Evolutionary conservation across 1,140 invertebrate species (phyloP), one percentile per base, ranked within the genome.

Genomic region (Delia radicum): DNA sequence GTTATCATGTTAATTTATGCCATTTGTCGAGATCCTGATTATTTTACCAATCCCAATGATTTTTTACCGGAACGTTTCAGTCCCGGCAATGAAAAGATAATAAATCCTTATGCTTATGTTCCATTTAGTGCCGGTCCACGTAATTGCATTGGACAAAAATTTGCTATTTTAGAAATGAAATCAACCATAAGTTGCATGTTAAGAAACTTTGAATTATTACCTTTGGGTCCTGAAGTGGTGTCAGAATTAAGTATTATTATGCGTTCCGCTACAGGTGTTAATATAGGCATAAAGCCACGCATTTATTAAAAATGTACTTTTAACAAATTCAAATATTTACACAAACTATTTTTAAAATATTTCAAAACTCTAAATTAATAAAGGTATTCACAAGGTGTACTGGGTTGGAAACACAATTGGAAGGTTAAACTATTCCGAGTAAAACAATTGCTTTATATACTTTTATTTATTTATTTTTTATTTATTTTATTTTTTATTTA

Each of bases 131-230:
- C 89, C 15, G 90, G 91, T 4, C 84, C 87, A 1, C 81, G 91
- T 65, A 90, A 91, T 78, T 91, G 90, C 75, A 89, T 91, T 74
- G 92, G 92, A 77, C 92, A 93, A 86, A 92, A 90, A 80, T 95
- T 94, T 87, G 94, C 93, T 0, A 86, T 92, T 85, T 81, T 93
- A 79, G 93, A 95, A 85, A 85, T 92, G 79, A 94, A 95, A 83
- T 87, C 89, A 1, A 85, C 91, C 0, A 75, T 94, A 29, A 88
- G 90, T 0, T 87, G 86, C 37, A 82, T 95, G 2, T 81, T 95
- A 6, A 88, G 89, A 7, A 84, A 89, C 75, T 95, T 90, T 79
- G 80, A 87, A 77, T 15, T 79, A 12, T 42, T 74, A 15, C 74
- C 76, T 7, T 33, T 77, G 18, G 76, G 76, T 7, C 42, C 12